A percentile compares a stretch with the other conserved stretches of the same genome.
Evolutionary conservation across 2,113 vertebrate species (phyloP).

Genomic region (Numida meleagris): DNA sequence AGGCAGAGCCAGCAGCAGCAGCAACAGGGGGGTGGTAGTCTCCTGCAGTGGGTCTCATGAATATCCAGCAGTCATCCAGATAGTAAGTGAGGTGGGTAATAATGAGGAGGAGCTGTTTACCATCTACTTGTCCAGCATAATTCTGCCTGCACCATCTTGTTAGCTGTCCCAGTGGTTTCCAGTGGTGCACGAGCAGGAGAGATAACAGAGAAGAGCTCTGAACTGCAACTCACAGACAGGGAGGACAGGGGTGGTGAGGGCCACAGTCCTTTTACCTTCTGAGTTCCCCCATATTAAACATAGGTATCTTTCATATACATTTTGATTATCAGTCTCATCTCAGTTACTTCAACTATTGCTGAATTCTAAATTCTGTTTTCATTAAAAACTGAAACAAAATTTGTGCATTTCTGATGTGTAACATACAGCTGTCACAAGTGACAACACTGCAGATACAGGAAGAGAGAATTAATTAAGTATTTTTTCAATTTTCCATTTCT

Average conservation of each 20-base stretch:
- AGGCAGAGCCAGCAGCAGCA: not conserved
- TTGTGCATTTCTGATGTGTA: not conserved
- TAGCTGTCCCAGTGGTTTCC: not conserved
- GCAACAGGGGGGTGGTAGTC: not conserved
- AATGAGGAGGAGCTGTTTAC: not conserved
- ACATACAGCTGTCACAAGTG: not conserved
- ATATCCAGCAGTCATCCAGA: not conserved
- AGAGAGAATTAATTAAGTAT: not conserved
- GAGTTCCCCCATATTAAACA: not conserved
- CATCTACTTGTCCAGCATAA: not conserved
- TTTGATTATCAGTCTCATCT: not conserved
- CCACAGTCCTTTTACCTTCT: not conserved
- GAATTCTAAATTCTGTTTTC: rapidly evolving
- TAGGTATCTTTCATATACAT: rapidly evolving
- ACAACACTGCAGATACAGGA: not conserved
- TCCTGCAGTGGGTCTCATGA: not conserved
- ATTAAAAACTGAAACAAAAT: not conserved
- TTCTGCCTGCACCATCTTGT: not conserved
- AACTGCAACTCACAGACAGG: not conserved
- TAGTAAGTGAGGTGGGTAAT: no score
- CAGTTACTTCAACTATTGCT: not conserved
- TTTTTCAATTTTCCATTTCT: not conserved
- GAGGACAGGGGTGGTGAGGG: not conserved
- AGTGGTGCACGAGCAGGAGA: not conserved
- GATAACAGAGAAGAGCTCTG: not conserved